Conservation (phyloP, 2,113 vertebrate genomes). For the Acanthisitta chloris region DNA sequence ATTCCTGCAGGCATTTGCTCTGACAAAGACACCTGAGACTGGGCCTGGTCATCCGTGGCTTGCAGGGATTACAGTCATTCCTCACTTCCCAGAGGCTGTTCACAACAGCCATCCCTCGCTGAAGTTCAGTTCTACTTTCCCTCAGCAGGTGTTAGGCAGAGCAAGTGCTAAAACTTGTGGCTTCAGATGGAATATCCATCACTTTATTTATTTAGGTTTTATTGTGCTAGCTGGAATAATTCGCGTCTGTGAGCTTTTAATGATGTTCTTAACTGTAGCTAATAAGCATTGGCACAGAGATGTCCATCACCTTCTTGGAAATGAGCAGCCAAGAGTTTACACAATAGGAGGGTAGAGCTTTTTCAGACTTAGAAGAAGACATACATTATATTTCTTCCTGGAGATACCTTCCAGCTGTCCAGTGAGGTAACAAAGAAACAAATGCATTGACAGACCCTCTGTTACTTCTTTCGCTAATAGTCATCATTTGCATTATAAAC, state of each 20-base stretch:
- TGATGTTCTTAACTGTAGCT: neutral
- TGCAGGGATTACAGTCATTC: neutral
- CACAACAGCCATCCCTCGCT: neutral
- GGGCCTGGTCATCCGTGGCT: fast-evolving
- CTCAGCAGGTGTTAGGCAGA: neutral
- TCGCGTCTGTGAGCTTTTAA: neutral
- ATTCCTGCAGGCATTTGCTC: neutral
- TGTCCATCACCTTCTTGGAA: neutral
- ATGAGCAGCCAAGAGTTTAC: neutral
- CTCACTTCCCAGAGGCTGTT: neutral
- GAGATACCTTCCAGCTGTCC: neutral
- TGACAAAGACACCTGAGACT: neutral
- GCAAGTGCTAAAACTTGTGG: neutral
- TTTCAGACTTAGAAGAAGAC: neutral
- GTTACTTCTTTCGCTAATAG: neutral
- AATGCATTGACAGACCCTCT: neutral
- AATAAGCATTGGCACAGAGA: neutral
- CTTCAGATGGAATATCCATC: neutral
- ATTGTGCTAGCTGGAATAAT: neutral
- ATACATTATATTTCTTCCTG: neutral
- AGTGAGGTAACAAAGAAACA: slow-evolving; percentile 1
- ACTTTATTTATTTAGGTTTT: neutral
- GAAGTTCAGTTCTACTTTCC: neutral
- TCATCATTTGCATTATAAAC: neutral
- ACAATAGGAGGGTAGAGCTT: neutral